These are phyloP conservation scores for Drosophila koepferae DNA, from an alignment of 2,888 invertebrate species.

Conservation along the genomic window DNA sequence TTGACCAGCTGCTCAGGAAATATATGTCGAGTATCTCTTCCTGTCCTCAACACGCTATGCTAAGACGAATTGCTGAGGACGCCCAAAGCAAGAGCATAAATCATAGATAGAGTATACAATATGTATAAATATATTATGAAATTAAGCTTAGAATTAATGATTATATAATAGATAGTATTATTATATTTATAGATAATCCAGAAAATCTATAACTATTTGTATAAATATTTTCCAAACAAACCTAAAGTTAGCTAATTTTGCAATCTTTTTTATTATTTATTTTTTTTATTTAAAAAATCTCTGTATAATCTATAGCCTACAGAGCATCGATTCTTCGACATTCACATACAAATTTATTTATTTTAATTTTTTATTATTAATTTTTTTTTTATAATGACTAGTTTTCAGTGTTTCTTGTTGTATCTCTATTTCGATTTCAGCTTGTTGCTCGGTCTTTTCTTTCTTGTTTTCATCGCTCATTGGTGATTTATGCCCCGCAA, in stretches of 20 bases:
- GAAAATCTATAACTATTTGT: too few species aligned
- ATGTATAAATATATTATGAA: not conserved
- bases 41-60: slow-evolving; percentile 8
- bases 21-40: slow-evolving; percentile 34
- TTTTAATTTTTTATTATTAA: not conserved
- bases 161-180: too few species aligned
- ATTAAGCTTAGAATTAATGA: too few species aligned
- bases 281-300: too few species aligned
- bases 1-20: slow-evolving; percentile 25
- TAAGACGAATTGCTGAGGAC: slow-evolving; percentile 5
- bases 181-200: not conserved
- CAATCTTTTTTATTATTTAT: too few species aligned
- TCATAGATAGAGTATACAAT: not conserved
- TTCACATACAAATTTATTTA: not conserved
- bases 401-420: slow-evolving; percentile 25
- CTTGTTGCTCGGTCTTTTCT: slow-evolving; percentile 6
- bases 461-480: slow-evolving; percentile 13
- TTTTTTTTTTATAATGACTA: slow-evolving; percentile 10
- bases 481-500: slow-evolving; percentile 47
- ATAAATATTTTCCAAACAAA: not conserved
- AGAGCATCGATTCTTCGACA: slow-evolving; percentile 9
- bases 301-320: not conserved
- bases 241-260: not conserved
- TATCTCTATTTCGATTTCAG: slow-evolving; percentile 17
- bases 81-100: not conserved